Evolutionary conservation across 1,140 invertebrate genomes (phyloP).

Genomic region (Platyscapa corneri): DNA sequence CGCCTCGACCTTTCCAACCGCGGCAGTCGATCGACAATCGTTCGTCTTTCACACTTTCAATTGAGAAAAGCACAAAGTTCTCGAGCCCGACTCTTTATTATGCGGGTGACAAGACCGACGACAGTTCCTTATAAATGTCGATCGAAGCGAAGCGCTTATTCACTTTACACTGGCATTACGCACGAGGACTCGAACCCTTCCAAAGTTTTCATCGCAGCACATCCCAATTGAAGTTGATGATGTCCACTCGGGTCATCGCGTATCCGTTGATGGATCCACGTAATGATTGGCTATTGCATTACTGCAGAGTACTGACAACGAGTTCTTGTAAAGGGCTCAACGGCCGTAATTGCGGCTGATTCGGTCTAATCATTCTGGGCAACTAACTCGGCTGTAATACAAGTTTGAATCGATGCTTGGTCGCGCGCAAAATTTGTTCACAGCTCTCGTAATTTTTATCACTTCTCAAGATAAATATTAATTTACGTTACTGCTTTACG

Average conservation of each 20-base stretch:
- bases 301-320: constrained; percentile 6
- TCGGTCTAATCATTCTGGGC: background rate
- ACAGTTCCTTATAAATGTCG: background rate
- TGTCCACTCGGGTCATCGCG: background rate
- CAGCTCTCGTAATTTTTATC: background rate
- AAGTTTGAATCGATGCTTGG: background rate
- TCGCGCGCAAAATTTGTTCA: background rate
- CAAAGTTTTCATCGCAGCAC: background rate
- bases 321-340: constrained; percentile 25
- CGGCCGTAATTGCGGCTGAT: constrained; percentile 3
- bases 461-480: too few relatives aligned
- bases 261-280: background rate
- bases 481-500: too few relatives aligned
- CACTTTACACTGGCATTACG: background rate
- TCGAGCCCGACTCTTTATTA: too few relatives aligned
- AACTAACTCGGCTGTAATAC: background rate
- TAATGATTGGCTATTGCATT: constrained; percentile 30
- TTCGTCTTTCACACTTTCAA: too few relatives aligned
- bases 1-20: too few relatives aligned
- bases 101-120: too few relatives aligned
- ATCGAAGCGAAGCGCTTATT: background rate
- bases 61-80: too few relatives aligned
- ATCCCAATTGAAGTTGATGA: background rate
- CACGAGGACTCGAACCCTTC: background rate
- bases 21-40: too few relatives aligned